Evolutionary conservation across 2,888 invertebrate species (phyloP), one percentile per base, ranked within the genome.

Genomic region (Tipula lateralis): DNA sequence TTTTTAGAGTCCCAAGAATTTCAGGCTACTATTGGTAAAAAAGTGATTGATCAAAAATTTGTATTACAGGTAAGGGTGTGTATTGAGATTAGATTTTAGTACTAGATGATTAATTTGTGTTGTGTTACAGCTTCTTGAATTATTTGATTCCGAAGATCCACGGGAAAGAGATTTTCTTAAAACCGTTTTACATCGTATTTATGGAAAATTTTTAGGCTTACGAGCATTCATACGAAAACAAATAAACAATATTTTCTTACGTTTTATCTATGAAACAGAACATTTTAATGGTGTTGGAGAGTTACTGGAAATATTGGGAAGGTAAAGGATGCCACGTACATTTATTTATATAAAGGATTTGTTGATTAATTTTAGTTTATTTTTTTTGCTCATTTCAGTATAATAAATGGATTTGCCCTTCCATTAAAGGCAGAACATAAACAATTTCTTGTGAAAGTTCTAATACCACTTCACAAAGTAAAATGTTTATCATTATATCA

Each of bases 201-300:
- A 99, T 91, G 98, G 98, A 85, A 99, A 99, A 92, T 98, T 99
- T 91, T 92, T 99, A 88, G 97, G 97, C 85, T 93, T 98, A 87
- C 94, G 99, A 89, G 97, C 98, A 88, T 98, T 97, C 91, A 98
- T 99, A 91, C 93, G 99, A 91, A 98, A 98, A 93, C 98, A 98
- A 92, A 98, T 98, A 90, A 98, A 98, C 91, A 98, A 99, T 91
- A 97, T 98, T 91, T 98, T 98, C 89, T 91, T 87, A 91, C 97
- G 98, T 93, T 99, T 99, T 93, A 98, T 99, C 90, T 99, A 98
- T 92, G 99, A 99, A 93, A 98, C 98, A 88, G 99, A 99, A 91
- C 97, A 97, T 91, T 98, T 98, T 91, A 99, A 99, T 91, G 99
- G 99, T 87, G 97, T 99, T 88, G 98, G 97, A 86, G 99, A 99